These are phyloP conservation scores for Hemicentrotus pulcherrimus DNA, from an alignment of 35 echinoderm and acorn worm genomes.

Conservation along the genomic window DNA sequence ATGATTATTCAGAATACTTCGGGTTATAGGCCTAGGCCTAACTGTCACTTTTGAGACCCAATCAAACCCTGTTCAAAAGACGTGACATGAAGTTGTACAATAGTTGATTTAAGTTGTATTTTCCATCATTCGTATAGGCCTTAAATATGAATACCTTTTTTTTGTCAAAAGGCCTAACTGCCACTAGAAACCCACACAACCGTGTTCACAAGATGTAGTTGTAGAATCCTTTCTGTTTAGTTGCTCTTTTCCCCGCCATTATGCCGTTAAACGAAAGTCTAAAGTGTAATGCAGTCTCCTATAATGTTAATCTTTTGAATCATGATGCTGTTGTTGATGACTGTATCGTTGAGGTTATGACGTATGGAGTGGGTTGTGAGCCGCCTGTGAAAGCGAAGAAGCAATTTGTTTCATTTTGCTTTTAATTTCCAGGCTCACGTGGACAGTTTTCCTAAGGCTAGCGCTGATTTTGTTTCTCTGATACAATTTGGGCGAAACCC, in stretches of 20 bases:
- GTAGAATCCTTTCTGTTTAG: background rate
- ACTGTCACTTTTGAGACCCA: background rate
- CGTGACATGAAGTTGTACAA: too few species aligned
- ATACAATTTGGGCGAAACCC: constrained; percentile 48
- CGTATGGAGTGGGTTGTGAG: background rate
- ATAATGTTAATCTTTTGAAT: background rate
- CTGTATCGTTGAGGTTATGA: background rate
- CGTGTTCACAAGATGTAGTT: background rate
- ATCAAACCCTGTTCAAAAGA: too few species aligned
- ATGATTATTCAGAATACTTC: too few species aligned
- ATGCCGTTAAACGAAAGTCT: background rate
- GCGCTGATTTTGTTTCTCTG: constrained; percentile 48
- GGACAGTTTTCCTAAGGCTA: constrained; percentile 43
- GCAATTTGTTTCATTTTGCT: constrained; percentile 54
- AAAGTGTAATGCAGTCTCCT: background rate
- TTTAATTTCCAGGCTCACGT: constrained; percentile 50
- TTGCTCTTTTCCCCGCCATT: background rate
- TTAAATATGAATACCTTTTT: too few species aligned
- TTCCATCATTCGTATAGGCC: too few species aligned
- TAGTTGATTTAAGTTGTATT: too few species aligned
- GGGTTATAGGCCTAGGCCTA: background rate
- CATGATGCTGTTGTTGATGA: background rate
- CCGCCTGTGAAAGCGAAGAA: constrained; percentile 29
- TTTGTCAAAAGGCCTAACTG: too few species aligned
- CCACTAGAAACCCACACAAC: too few species aligned